Base-by-base conservation (phyloP, 2,113 vertebrate species). In the Orthonyx spaldingii region DNA sequence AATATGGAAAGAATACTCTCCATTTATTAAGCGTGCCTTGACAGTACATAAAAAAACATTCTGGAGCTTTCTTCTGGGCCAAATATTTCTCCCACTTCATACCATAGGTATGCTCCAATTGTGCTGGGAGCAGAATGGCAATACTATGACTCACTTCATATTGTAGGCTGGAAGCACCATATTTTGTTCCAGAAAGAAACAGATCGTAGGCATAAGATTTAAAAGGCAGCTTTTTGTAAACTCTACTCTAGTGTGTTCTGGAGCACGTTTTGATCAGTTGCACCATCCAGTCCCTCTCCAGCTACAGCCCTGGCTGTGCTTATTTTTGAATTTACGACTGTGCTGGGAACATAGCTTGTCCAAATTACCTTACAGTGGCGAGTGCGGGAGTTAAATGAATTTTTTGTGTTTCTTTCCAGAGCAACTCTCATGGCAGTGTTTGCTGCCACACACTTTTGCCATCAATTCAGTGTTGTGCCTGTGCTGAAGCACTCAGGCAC, bases 61-160 rank as follows among this genome's bases (percentile, higher is more conserved):
- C 90, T 94, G 80, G n/a, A 89, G 69, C 76, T 84, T 93, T 96
- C 85, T 93, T 82, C 65, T 90, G 75, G 69, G 85, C 75, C 93
- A 91, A 81, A 71, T 90, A 93, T 78, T 92, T 93, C 94, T 94
- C 85, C 94, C 90, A 94, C 90, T 95, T 87, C 87, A 88, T 94
- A 81, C 88, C 87, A 65, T 85, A 96, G 92, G 96, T 95, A 94
- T 96, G 96, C 41, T 96, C 80, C 88, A 83, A 37, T 97, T 89
- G 87, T 96, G 93, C 91, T 82, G 86, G 70, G 44, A 94, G 90
- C 96, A 57, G 93, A 94, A 95, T 92, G 96, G 87, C 83, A 89
- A 87, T 64, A 59, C 65, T 71, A 78, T 95, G 93, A 94, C 74
- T 87, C 85, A 93, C 55, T 85, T 88, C 56, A 23, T 49, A 57